Conservation (phyloP, 2,113 vertebrate species). For the Tiliqua scincoides region DNA sequence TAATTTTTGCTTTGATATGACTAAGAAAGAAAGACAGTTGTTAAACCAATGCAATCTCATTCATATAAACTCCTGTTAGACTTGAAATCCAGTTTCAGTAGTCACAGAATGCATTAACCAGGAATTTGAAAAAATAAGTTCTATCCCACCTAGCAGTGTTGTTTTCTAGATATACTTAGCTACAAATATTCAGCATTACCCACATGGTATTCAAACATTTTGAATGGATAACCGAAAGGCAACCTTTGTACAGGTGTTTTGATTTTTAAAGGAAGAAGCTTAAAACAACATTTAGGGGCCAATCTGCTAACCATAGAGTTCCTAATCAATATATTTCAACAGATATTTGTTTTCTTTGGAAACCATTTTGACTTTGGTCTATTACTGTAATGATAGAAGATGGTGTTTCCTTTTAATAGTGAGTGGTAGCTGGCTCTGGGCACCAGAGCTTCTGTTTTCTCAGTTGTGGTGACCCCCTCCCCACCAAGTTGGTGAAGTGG, state of each 20-base stretch:
- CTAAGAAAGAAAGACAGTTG: neutral
- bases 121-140: neutral
- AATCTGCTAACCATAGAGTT: slow-evolving; percentile 3
- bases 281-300: neutral
- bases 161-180: neutral
- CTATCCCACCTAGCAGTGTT: neutral
- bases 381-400: too few species aligned
- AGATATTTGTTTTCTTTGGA: slow-evolving; percentile 32
- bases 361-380: too few species aligned
- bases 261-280: slow-evolving; percentile 25
- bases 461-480: too few species aligned
- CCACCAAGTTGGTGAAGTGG: too few species aligned
- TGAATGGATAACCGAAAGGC: too few species aligned
- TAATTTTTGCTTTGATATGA: neutral
- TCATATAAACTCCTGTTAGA: neutral
- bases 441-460: too few species aligned
- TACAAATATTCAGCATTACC: neutral
- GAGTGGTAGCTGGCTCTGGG: too few species aligned
- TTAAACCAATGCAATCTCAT: too few species aligned
- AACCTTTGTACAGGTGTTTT: neutral
- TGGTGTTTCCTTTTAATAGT: too few species aligned
- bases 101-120: neutral
- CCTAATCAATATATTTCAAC: slow-evolving; percentile 23
- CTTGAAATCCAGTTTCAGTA: neutral
- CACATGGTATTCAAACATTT: too few species aligned